Percentiles rank a stretch among this genome's conserved stretches.
Conservation (phyloP, 2,888 invertebrate species). For the Plemyria rubiginata region DNA sequence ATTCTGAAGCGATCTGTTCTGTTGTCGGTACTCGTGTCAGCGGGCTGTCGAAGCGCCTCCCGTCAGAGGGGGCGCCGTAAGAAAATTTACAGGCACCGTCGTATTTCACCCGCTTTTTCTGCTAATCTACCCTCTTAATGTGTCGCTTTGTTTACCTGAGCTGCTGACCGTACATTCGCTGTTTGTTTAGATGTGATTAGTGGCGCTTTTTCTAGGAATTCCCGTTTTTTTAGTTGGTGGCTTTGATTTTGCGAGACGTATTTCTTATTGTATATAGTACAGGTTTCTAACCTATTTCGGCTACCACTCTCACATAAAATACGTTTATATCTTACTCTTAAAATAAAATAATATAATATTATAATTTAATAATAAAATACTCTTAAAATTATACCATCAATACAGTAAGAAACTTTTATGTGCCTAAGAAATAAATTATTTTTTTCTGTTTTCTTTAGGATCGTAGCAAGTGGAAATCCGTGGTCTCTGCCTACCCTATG, state of each 20-base stretch:
- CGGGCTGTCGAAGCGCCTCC: conserved; percentile 75
- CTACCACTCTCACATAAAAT: no score
- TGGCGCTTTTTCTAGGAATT: neutral
- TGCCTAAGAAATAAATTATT: no score
- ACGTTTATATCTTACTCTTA: no score
- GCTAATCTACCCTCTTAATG: conserved; percentile 84
- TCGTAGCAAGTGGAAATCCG: no score
- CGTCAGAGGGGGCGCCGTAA: conserved; percentile 78
- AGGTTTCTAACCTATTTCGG: no score
- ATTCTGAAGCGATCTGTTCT: conserved; percentile 41
- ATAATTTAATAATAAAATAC: no score
- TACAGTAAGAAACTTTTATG: no score
- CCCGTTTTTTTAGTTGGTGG: neutral
- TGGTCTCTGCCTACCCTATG: no score
- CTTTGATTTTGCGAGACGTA: neutral
- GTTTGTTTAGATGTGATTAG: conserved; percentile 48
- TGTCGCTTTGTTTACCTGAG: conserved; percentile 83
- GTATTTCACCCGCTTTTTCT: conserved; percentile 80
- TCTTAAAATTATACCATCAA: no score
- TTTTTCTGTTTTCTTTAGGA: no score
- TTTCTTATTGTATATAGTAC: no score
- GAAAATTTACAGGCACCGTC: conserved; percentile 83
- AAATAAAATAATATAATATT: no score
- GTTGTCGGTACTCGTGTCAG: conserved; percentile 70
- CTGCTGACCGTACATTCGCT: conserved; percentile 76